Percentiles rank a stretch among this genome's conserved stretches.
phyloP scores from a whole-genome alignment of 2,113 vertebrate genomes.

The Picathartes gymnocephalus region DNA sequence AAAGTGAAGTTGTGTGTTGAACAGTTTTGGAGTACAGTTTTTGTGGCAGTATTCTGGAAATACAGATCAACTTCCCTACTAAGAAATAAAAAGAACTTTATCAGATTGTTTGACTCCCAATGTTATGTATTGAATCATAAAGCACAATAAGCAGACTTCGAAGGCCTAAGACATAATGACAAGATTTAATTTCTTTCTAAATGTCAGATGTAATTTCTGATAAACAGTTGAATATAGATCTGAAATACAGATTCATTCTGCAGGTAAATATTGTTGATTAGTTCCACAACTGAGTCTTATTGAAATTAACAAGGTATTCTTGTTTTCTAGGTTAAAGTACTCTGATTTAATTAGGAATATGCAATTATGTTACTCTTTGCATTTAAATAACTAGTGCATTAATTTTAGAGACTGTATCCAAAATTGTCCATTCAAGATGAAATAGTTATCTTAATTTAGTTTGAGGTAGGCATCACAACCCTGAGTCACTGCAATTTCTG shows the following conservation, averaged over 20 bases:
- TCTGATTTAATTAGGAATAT: not conserved
- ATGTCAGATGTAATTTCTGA: not conserved
- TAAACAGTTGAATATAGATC: not conserved
- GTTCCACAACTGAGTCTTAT: not conserved
- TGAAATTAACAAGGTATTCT: not conserved
- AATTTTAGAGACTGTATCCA: not conserved
- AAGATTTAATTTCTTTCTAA: not conserved
- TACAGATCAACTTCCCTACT: not conserved
- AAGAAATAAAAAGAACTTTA: not conserved
- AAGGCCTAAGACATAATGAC: not conserved
- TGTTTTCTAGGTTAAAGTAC: not conserved
- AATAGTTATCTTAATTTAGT: not conserved
- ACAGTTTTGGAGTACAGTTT: not conserved
- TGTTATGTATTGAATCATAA: not conserved
- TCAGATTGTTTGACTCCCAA: rapidly evolving
- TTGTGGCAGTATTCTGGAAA: not conserved
- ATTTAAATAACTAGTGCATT: not conserved
- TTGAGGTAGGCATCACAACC: not conserved
- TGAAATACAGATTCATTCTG: not conserved
- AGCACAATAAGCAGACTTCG: not conserved
- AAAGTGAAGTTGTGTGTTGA: not conserved
- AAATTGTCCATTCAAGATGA: not conserved
- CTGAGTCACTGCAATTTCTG: not conserved
- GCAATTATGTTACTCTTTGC: not conserved
- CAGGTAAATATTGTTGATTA: not conserved